Base-by-base conservation (phyloP, 2,797 vertebrate species). In the Hippopotamyrus pictus region DNA sequence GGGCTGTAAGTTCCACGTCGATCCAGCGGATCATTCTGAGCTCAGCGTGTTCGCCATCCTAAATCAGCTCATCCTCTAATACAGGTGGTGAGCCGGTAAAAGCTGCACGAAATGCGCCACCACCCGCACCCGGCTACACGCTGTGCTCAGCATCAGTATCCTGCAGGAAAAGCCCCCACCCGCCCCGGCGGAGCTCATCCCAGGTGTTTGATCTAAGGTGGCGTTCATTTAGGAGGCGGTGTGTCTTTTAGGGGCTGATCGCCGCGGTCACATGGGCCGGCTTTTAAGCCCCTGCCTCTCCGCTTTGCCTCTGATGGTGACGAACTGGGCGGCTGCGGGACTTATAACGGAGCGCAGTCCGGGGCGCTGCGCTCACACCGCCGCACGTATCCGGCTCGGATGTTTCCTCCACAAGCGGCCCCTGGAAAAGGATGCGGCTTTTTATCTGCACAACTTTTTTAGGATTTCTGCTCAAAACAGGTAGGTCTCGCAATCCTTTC, bases 361-460 rank as follows among this genome's bases (percentile, higher is more conserved):
- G 92, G 90, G 59, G 88, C 88, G 83, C 9, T 5, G 37, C 90
- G 6, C 88, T 91, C 37, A 87, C 83, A 91, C 87, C 46, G 69
- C 54, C 89, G 91, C 94, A 90, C 88, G 87, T 90, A 48, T 1
- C 8, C 73, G 44, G 91, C 89, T 93, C 94, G 91, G 92, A 95
- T 95, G 95, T 92, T 93, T 92, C 92, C 92, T 88, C 90, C 69
- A 92, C 90, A 91, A 91, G 92, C 92, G 89, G 90, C 95, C 92
- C 93, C 92, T 93, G 89, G 94, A 93, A 94, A 95, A 98, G 94
- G 93, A 98, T 98, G 97, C 94, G 94, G 96, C 95, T 97, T 93
- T 95, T 97, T 91, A 92, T 96, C 94, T 92, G 96, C 91, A 93
- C 95, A 82, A 95, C 96, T 97, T 97, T 98, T 90, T 94, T 96